Evolutionary conservation across 2,113 vertebrate species (phyloP), one percentile per base, ranked within the genome.

Genomic region (Marmota monax): DNA sequence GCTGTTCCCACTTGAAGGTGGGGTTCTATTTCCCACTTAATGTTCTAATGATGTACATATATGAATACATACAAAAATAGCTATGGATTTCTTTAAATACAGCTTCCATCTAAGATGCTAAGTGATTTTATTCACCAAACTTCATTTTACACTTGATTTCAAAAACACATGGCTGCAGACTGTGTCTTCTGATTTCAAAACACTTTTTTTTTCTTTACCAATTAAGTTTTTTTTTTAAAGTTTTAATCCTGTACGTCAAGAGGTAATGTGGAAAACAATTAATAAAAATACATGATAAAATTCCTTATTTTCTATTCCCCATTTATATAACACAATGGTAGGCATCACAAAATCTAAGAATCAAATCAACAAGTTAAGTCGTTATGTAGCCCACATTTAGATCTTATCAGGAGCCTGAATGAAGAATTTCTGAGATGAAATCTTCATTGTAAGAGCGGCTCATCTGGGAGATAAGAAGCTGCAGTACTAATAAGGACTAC

Each of bases 121-220:
- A 79, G 53, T 88, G 56, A 72, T 86, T 96, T 95, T 92, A 95
- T 85, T 89, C 83, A 89, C 11, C 11, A 88, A 90, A 74, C 74
- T 95, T 94, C 82, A 34, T 80, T 92, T 92, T 90, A 96, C 48
- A 92, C 32, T 92, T 92, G 37, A 39, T 90, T 95, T 91, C 7
- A 65, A 34, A 93, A 92, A 89, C 53, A 92, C 34, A 82, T 56
- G 65, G 69, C 70, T 95, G 90, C 37, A 90, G 65, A 80, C 70
- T 93, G 18, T 85, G 18, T 85, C 65, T 96, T 92, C 87, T 95
- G 69, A 93, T 67, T 96, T 82, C 29, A 83, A 91, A 91, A 45
- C 85, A 79, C 42, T 42, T 45, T 51, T 1, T 87, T 63, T 63
- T 63, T 63, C 53, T 25, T 70, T 3, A 80, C 58, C 29, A 86